Percentiles rank a stretch among this genome's conserved stretches.
Evolutionary conservation across 2,113 vertebrate genomes (phyloP).

Genomic region (Hemiprocne comata): DNA sequence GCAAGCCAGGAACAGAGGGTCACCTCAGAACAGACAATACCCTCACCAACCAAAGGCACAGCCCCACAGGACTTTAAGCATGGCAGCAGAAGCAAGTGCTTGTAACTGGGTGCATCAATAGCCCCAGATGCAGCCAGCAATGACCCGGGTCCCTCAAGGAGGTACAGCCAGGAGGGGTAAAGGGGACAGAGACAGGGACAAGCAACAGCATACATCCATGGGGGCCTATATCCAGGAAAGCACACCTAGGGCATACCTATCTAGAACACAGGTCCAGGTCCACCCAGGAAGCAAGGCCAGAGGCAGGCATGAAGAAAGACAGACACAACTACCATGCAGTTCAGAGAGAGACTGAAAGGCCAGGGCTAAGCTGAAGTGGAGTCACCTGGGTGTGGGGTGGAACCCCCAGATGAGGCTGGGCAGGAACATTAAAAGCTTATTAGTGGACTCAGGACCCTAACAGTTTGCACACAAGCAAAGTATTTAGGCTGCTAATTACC

Average conservation of each 20-base stretch:
- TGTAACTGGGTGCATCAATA: not conserved
- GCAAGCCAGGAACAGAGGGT: not conserved
- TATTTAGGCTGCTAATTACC: not conserved
- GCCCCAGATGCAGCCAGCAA: not conserved
- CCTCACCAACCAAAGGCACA: not conserved
- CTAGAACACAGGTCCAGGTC: not conserved
- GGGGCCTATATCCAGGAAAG: not conserved
- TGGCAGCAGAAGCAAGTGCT: not conserved
- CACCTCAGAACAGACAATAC: not conserved
- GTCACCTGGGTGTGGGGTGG: no score
- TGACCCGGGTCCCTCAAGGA: not conserved
- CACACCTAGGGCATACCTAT: not conserved
- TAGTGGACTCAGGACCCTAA: not conserved
- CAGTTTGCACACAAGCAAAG: not conserved
- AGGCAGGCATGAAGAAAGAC: rapidly evolving
- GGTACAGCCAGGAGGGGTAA: not conserved
- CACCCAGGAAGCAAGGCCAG: rapidly evolving
- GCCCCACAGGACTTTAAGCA: not conserved
- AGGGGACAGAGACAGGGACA: not conserved
- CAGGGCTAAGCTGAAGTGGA: not conserved
- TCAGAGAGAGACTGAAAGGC: rapidly evolving
- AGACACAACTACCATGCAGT: rapidly evolving
- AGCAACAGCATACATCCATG: not conserved
- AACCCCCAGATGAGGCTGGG: not conserved
- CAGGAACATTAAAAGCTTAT: not conserved